Evolutionary conservation across 53 echinoderm and acorn worm species (phyloP).

Genomic region (Henricia sp.): DNA sequence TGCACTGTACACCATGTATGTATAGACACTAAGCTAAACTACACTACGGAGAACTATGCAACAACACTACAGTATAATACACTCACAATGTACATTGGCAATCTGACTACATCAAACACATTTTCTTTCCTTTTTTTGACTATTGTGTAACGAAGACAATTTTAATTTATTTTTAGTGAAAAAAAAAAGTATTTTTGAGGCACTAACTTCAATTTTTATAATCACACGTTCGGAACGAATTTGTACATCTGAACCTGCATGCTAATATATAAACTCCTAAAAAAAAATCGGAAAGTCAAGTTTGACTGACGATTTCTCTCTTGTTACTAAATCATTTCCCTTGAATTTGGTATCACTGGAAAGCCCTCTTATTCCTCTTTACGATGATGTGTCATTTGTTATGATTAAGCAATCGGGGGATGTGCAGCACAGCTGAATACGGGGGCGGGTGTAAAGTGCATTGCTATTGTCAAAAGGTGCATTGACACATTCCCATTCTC

Average conservation of each 20-base stretch:
- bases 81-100: constrained; percentile 60
- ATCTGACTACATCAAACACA: constrained; percentile 55
- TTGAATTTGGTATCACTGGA: background rate
- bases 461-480: too few relatives aligned
- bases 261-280: background rate
- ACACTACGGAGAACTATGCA: background rate
- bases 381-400: background rate
- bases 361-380: background rate
- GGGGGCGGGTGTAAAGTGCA: too few relatives aligned
- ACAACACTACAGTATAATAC: constrained; percentile 54
- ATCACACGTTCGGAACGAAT: background rate
- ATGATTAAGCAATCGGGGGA: background rate
- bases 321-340: background rate
- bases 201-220: background rate
- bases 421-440: too few relatives aligned
- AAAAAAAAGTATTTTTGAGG: constrained; percentile 3
- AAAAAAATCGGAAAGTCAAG: too few relatives aligned
- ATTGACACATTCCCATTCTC: too few relatives aligned
- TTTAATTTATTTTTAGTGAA: background rate
- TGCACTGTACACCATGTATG: constrained; percentile 44
- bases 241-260: background rate
- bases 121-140: background rate
- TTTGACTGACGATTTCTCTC: too few relatives aligned
- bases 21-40: constrained; percentile 22
- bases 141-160: background rate